A percentile compares a stretch with the other conserved stretches of the same genome.
Evolutionary conservation across 2,113 vertebrate species (phyloP).

Genomic region (Daubentonia madagascariensis): DNA sequence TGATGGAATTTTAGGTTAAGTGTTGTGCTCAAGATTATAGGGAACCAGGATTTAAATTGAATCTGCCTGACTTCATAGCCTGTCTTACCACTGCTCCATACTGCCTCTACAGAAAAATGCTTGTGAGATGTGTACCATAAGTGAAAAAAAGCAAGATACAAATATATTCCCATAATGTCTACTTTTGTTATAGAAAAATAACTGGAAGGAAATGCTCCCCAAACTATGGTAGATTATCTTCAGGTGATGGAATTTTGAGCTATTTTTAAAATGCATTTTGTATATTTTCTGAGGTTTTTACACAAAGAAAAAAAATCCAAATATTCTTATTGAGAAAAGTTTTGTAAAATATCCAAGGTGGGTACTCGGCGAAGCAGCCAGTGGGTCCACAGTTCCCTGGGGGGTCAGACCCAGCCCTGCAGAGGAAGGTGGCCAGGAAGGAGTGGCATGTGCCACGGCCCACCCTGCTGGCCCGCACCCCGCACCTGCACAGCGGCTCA

Average conservation of each 20-base stretch:
- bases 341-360: not conserved
- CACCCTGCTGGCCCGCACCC: not conserved
- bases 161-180: not conserved
- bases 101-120: not conserved
- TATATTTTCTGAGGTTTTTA: not conserved
- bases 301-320: not conserved
- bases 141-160: not conserved
- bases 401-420: not conserved
- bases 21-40: not conserved
- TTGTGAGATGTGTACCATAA: not conserved
- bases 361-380: not conserved
- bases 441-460: accelerated
- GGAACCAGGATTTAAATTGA: slow-evolving; percentile 13
- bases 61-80: not conserved
- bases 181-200: not conserved
- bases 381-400: too few species aligned
- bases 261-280: not conserved
- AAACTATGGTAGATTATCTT: not conserved
- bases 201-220: not conserved
- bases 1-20: slow-evolving; percentile 4
- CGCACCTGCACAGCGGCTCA: slow-evolving; percentile 93
- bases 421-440: not conserved
- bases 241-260: not conserved
- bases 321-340: not conserved
- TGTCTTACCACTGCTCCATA: not conserved